Conservation (phyloP, 2,113 vertebrate species). For the Phaetusa simplex region DNA sequence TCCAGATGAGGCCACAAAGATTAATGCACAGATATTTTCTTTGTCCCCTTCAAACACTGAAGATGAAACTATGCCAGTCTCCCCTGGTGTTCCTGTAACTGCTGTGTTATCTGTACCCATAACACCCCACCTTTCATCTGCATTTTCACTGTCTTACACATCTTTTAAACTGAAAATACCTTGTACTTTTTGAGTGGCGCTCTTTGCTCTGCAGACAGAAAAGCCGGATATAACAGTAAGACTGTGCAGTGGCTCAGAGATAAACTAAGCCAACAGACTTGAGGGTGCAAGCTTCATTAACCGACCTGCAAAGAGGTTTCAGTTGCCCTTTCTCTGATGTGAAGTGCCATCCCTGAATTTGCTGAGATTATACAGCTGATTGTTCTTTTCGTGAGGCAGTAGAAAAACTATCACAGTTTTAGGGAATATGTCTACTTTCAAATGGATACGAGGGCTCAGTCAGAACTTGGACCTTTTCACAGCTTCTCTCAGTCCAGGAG, state of each 20-base stretch:
- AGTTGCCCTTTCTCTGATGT: background rate
- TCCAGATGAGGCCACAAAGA: constrained; percentile 14
- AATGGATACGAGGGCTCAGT: background rate
- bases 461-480: background rate
- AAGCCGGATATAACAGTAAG: background rate
- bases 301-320: background rate
- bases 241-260: background rate
- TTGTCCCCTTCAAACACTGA: background rate
- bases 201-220: background rate
- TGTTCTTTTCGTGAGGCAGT: background rate
- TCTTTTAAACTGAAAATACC: background rate
- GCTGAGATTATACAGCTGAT: background rate
- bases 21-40: background rate
- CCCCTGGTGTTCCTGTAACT: background rate
- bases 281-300: constrained; percentile 10
- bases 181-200: background rate
- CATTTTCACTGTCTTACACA: background rate
- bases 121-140: background rate
- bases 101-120: background rate
- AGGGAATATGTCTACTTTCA: background rate
- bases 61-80: background rate
- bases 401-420: background rate
- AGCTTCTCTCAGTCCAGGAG: background rate
- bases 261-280: background rate
- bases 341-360: background rate